Conservation (phyloP, 2,113 vertebrate species). For the Orcinus orca region DNA sequence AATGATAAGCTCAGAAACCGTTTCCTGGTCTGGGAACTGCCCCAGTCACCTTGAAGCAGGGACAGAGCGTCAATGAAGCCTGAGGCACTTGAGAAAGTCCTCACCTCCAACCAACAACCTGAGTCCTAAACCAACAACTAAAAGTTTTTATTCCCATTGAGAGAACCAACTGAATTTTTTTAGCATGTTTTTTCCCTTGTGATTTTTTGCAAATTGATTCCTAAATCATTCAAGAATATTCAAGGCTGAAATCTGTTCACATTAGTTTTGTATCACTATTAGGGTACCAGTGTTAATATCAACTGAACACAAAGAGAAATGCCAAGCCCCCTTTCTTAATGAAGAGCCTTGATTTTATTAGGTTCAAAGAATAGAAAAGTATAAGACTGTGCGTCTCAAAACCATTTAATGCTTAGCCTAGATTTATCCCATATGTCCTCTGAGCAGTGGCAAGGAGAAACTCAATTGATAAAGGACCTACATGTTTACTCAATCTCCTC, state of each 20-base stretch:
- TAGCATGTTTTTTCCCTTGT: neutral
- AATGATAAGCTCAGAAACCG: neutral
- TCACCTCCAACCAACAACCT: neutral
- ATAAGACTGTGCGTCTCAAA: conserved; percentile 7
- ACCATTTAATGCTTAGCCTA: neutral
- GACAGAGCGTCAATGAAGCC: neutral
- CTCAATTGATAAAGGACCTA: neutral
- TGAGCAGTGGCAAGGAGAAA: neutral
- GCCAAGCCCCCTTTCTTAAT: neutral
- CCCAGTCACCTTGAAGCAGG: neutral
- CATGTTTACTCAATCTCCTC: neutral
- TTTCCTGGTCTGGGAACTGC: neutral
- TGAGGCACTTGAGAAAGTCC: neutral
- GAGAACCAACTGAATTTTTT: neutral
- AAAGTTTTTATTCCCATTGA: neutral
- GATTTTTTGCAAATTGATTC: neutral
- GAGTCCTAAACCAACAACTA: neutral
- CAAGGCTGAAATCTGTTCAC: conserved; percentile 11
- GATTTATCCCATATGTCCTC: neutral
- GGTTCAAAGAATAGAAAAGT: conserved; percentile 32
- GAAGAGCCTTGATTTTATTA: conserved; percentile 39
- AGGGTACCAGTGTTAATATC: neutral
- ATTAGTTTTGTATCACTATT: neutral
- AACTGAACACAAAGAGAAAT: conserved; percentile 15
- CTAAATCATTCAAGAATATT: neutral